Percentiles rank a stretch among this genome's conserved stretches.
Evolutionary conservation across 2,797 vertebrate species (phyloP).

Genomic region (Australoheros facetus): DNA sequence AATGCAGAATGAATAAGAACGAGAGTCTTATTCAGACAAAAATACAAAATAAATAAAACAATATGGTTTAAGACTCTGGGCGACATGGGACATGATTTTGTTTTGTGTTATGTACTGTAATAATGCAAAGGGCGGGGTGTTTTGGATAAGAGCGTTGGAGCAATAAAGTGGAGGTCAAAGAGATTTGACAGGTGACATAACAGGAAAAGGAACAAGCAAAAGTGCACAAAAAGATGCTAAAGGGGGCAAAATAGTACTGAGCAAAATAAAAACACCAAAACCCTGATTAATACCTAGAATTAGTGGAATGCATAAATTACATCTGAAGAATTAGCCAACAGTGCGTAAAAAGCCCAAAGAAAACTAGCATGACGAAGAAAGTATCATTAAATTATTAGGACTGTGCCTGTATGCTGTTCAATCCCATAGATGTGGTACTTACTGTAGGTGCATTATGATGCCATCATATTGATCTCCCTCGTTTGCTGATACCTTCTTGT

Average conservation of each 20-base stretch:
- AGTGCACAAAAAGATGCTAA: conserved; percentile 37
- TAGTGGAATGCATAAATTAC: no score
- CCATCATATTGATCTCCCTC: not conserved
- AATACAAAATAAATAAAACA: conserved; percentile 3
- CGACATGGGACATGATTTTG: not conserved
- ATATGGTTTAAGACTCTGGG: not conserved
- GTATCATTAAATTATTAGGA: conserved; percentile 26
- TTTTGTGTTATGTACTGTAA: conserved; percentile 17
- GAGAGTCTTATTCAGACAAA: not conserved
- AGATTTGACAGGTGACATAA: conserved; percentile 46
- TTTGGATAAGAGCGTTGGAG: conserved; percentile 33
- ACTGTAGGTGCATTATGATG: not conserved
- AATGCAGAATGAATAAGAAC: not conserved
- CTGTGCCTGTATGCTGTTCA: not conserved
- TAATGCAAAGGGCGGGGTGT: conserved; percentile 39
- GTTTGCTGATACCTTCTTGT: no score
- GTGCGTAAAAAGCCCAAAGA: conserved; percentile 18
- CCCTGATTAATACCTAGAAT: no score
- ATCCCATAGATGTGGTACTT: not conserved
- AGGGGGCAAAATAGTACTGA: not conserved
- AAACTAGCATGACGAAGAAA: conserved; percentile 25
- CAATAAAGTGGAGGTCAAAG: conserved; percentile 51
- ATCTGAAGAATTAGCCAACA: conserved; percentile 13
- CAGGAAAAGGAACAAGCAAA: conserved; percentile 32
- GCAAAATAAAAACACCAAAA: no score